Evolutionary conservation across 2,888 invertebrate species (phyloP).

Genomic region (Empis livida): DNA sequence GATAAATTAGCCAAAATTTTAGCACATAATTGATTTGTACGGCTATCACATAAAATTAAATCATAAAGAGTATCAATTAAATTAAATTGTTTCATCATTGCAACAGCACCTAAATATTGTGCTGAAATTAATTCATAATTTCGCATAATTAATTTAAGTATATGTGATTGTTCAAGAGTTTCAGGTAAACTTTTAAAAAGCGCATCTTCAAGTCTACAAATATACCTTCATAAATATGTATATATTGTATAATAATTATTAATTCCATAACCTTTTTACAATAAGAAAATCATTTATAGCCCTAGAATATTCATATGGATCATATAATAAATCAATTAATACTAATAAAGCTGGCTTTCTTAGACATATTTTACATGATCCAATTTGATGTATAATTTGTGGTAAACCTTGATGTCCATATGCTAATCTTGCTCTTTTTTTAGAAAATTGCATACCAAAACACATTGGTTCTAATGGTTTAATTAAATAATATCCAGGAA

Average conservation of each 20-base stretch:
- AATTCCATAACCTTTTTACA: slow-evolving; percentile 27
- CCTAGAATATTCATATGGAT: slow-evolving; percentile 22
- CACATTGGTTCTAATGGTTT: background rate
- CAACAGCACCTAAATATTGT: background rate
- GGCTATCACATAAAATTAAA: background rate
- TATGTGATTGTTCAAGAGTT: background rate
- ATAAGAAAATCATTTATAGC: slow-evolving; percentile 23
- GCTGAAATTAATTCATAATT: background rate
- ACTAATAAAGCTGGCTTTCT: slow-evolving; percentile 23
- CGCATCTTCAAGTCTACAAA: slow-evolving; percentile 5
- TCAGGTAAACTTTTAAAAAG: background rate
- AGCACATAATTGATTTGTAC: background rate
- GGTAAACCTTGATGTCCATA: slow-evolving; percentile 25
- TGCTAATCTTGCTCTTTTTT: slow-evolving; percentile 17
- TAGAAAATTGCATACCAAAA: background rate
- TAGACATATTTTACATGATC: slow-evolving; percentile 16
- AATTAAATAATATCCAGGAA: no score
- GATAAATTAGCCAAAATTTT: background rate
- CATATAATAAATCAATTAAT: slow-evolving; percentile 22
- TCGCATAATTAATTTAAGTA: background rate
- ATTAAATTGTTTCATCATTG: background rate
- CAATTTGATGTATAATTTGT: slow-evolving; percentile 23
- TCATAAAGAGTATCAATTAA: background rate
- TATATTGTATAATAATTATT: no score
- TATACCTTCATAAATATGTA: no score